A percentile compares a stretch with the other conserved stretches of the same genome.
Conservation (phyloP, 2,888 invertebrate species). For the Tiliacea aurago region DNA sequence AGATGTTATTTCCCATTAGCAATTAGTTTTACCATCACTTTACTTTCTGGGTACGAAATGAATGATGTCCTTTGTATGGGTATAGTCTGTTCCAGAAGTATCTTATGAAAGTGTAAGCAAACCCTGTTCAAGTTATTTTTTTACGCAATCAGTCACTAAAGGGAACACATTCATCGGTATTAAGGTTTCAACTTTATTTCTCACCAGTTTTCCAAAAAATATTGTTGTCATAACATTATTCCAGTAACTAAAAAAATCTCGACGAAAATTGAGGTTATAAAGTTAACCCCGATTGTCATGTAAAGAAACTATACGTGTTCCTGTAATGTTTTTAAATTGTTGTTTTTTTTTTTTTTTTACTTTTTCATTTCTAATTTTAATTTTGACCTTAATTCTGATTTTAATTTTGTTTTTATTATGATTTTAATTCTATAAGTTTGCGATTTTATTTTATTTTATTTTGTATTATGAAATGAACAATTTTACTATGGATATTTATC, state of each 20-base stretch:
- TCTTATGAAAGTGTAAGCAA: neutral
- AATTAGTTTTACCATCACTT: neutral
- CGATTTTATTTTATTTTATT: too few species aligned
- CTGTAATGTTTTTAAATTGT: too few species aligned
- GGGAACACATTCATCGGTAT: neutral
- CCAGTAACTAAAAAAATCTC: neutral
- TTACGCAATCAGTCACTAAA: neutral
- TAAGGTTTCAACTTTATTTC: neutral
- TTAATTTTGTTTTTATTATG: too few species aligned
- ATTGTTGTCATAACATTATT: neutral
- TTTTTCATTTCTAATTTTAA: too few species aligned
- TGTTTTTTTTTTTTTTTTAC: too few species aligned
- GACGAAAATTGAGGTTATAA: neutral
- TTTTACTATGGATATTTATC: too few species aligned
- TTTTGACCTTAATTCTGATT: too few species aligned
- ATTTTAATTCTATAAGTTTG: too few species aligned
- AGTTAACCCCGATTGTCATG: neutral
- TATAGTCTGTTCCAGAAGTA: neutral
- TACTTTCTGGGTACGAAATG: too few species aligned
- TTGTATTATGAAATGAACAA: too few species aligned
- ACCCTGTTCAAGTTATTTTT: neutral
- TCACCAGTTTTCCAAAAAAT: neutral
- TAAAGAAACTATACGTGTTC: too few species aligned
- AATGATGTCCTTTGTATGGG: neutral
- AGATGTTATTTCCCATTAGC: neutral